These are phyloP conservation scores for Regulus satrapa DNA, from an alignment of 2,113 vertebrate species.

Conservation along the genomic window DNA sequence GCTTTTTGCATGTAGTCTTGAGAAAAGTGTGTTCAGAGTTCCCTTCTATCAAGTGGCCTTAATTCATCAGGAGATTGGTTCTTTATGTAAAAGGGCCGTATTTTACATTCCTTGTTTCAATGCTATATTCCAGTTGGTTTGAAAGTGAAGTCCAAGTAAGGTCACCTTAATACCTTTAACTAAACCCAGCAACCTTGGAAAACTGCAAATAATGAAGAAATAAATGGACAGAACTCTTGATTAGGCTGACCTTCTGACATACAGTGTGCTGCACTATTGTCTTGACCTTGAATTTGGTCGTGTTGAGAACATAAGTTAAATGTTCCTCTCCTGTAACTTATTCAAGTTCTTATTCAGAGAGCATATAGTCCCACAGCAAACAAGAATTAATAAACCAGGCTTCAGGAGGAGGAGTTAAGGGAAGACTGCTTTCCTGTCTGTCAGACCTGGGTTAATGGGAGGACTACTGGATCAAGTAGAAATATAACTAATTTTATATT, in stretches of 20 bases:
- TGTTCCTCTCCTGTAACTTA: background rate
- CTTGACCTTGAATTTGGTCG: background rate
- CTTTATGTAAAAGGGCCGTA: background rate
- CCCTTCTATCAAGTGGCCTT: background rate
- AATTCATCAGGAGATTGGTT: background rate
- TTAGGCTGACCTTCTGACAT: background rate
- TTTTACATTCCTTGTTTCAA: background rate
- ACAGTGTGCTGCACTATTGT: background rate
- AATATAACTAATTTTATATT: background rate
- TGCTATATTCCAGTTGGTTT: background rate
- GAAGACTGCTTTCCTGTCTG: background rate
- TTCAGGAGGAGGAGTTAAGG: background rate
- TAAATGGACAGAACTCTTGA: background rate
- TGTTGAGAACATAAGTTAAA: background rate
- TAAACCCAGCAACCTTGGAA: background rate
- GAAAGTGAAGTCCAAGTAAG: background rate
- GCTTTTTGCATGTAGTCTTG: background rate
- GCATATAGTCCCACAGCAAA: background rate
- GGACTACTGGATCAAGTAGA: background rate
- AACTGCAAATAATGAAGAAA: background rate
- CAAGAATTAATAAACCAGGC: background rate
- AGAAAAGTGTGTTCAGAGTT: background rate
- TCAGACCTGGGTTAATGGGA: background rate
- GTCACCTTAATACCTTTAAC: background rate
- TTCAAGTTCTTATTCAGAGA: background rate